Evolutionary conservation across 2,113 vertebrate species (phyloP).

Genomic region (Nanorana parkeri): DNA sequence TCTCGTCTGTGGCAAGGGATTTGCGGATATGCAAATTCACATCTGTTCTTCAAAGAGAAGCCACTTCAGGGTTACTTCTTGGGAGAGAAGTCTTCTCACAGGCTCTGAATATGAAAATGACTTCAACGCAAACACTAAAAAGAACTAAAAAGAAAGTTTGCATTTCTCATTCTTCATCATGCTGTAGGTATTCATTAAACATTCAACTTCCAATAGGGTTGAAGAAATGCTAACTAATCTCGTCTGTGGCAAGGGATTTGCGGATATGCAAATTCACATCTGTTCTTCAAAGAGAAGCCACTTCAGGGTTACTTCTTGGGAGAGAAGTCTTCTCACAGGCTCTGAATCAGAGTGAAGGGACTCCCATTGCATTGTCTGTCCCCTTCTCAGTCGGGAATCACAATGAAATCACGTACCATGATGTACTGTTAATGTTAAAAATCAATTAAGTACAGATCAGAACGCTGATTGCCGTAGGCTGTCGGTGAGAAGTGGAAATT

Average conservation of each 20-base stretch:
- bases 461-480: conserved; percentile 72
- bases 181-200: conserved; percentile 99
- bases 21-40: conserved; percentile 99
- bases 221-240: conserved; percentile 93
- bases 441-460: conserved; percentile 78
- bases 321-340: conserved; percentile 81
- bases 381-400: conserved; percentile 78
- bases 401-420: conserved; percentile 88
- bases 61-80: conserved; percentile 92
- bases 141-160: no score
- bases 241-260: conserved; percentile 95
- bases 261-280: conserved; percentile 99
- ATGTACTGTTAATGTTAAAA: conserved; percentile 83
- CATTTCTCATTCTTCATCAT: conserved; percentile 72
- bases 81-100: conserved; percentile 81
- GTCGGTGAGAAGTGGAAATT: conserved; percentile 73
- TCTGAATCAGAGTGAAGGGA: conserved; percentile 79
- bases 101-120: no score
- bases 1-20: conserved; percentile 96
- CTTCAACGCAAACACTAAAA: no score
- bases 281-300: conserved; percentile 97
- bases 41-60: conserved; percentile 98
- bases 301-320: conserved; percentile 89
- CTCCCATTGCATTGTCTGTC: conserved; percentile 75
- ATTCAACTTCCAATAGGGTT: conserved; percentile 93